Base-by-base conservation (phyloP, 2,113 vertebrate species). In the Ciconia stormi region DNA sequence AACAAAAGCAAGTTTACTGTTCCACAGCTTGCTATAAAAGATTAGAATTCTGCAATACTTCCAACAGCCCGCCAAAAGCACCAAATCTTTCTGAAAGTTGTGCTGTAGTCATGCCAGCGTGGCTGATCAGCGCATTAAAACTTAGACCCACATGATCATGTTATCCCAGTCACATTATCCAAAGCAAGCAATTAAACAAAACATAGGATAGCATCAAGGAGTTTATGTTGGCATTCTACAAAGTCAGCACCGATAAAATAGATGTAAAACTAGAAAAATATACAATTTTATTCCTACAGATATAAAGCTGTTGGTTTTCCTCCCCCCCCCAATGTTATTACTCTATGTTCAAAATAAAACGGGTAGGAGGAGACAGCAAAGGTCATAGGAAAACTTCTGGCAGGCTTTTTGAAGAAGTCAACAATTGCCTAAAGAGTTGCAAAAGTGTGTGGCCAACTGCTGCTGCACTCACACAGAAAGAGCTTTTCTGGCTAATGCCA, bases 101-200 rank as follows among this genome's bases (percentile, higher is more conserved):
- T 2, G 7, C 36, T 46, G 6, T 9, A 77, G 13, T 17, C 8
- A 7, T 20, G 15, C 6, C 53, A 26, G 16, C 1, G 0, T 18
- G 32, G 26, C 12, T 71, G 49, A 73, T 21, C 15, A 61, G 22
- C 47, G 36, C 34, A 40, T 38, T 22, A 21, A 63, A 82, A 77
- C 11, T 58, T 22, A 23, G 32, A 34, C 22, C 6, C 20, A 22
- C 3, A 1, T 4, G 4, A 30, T 22, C 8, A 30, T 3, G 0
- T 67, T 69, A 46, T n/a, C 49, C 25, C 11, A 34, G 23, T 32
- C 30, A 55, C 14, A 30, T 58, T 32, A 61, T 7, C 46, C 40
- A 77, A 4, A 3, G 8, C 34, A 69, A 80, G 30, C 21, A 71
- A 25, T 19, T 20, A 49, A 72, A 56, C 21, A 58, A 79, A 79